Base-by-base conservation (phyloP, 2,888 invertebrate genomes). In the Pelosia muscerda region DNA sequence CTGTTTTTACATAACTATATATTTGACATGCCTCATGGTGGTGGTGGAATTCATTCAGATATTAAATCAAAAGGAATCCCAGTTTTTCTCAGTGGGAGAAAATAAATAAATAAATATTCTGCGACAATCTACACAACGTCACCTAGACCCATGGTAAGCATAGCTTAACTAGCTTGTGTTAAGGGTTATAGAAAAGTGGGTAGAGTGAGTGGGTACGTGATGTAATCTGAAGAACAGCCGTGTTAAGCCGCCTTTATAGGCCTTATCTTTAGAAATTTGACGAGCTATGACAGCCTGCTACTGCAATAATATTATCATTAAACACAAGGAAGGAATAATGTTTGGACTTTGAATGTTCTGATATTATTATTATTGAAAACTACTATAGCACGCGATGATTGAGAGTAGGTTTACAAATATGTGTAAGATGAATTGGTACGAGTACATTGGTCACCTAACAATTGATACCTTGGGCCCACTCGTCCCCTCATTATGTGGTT, bases 271-370 rank as follows among this genome's bases (percentile, higher is more conserved):
- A 19, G 19, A 28, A n/a, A n/a, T 58, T 28, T 19, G 22, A 22
- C 31, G 31, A 58, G 22, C 31, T 26, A n/a, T n/a, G 19, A 26
- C 26, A 6, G 49, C 1, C 5, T 42, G 25, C 22, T 19, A 6
- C 6, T 42, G 6, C 23, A 26, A n/a, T 61, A 49, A 61, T 61
- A 49, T 61, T 61, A 49, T 49, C n/a, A 49, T 49, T 42, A 61
- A 61, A 61, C 61, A 28, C 6, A 49, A 49, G 26, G 13, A 5
- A 49, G 11, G 9, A 42, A 26, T 60, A 49, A 49, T 49, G 49
- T 61, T 61, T 49, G 42, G 42, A 28, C n/a, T n/a, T 0, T 25
- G 42, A 61, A n/a, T 61, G 49, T 61, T 25, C 60, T 26, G 10
- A 19, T 38, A 60, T 60, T 60, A 38, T 34, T 58, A 61, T 61